Evolutionary conservation across 2,797 vertebrate genomes (phyloP).

Genomic region (Pangasius sanitwongsei): DNA sequence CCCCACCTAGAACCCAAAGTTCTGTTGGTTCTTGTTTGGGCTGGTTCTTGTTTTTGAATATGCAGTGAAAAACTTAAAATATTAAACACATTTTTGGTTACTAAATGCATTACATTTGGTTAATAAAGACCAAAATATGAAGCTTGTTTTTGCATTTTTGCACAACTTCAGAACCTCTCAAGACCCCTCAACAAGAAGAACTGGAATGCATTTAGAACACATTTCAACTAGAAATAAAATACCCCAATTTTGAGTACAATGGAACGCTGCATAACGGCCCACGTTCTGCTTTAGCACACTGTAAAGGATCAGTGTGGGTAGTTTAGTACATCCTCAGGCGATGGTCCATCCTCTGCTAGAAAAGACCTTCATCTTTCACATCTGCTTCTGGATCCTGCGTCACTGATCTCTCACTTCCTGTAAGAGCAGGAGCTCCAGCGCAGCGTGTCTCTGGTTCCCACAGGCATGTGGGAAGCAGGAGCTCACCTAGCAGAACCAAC

Average conservation of each 20-base stretch:
- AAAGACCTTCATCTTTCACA: not conserved
- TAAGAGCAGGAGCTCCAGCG: not conserved
- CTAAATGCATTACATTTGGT: no score
- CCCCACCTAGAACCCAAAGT: not conserved
- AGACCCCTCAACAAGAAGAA: not conserved
- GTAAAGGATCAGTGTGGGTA: not conserved
- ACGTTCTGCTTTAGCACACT: not conserved
- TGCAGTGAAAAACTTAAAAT: not conserved
- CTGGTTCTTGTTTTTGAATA: not conserved
- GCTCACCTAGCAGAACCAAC: conserved; percentile 24
- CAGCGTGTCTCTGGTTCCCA: not conserved
- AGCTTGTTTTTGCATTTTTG: not conserved
- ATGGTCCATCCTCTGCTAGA: not conserved
- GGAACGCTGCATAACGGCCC: not conserved
- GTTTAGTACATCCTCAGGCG: not conserved
- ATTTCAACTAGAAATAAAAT: not conserved
- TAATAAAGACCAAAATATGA: not conserved
- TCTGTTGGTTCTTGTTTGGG: not conserved
- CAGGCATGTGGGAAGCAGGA: conserved; percentile 2
- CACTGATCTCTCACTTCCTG: not conserved
- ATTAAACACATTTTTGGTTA: not conserved
- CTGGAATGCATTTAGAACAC: not conserved
- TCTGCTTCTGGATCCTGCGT: not conserved
- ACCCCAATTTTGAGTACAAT: not conserved
- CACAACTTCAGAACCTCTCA: not conserved